Evolutionary conservation across 2,113 vertebrate genomes (phyloP).

Genomic region (Colius striatus): DNA sequence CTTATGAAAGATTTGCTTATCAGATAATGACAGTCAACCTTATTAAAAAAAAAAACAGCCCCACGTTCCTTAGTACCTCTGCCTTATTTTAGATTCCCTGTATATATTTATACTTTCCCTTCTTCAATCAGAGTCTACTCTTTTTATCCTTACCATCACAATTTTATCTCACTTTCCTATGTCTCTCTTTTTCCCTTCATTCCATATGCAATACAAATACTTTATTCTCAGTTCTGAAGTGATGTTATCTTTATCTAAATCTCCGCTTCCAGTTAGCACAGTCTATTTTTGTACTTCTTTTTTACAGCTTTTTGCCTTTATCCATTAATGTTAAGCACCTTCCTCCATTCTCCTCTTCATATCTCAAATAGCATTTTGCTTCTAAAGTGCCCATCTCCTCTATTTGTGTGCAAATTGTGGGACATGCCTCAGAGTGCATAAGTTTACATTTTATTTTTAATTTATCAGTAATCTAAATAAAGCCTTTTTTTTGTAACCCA

Average conservation of each 20-base stretch:
- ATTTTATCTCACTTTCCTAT: background rate
- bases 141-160: background rate
- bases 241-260: background rate
- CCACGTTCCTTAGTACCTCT: background rate
- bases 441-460: background rate
- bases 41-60: background rate
- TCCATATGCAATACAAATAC: background rate
- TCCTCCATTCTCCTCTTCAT: background rate
- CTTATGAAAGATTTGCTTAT: background rate
- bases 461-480: background rate
- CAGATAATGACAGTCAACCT: background rate
- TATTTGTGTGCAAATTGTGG: background rate
- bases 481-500: background rate
- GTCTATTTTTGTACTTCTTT: background rate
- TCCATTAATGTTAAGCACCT: background rate
- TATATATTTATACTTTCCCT: background rate
- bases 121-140: background rate
- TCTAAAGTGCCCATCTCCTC: background rate
- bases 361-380: background rate
- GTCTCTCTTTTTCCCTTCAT: background rate
- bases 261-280: background rate
- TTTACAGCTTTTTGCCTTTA: background rate
- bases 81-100: background rate
- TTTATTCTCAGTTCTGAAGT: background rate
- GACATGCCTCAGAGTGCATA: background rate